These are phyloP conservation scores for Baccha elongata DNA, from an alignment of 2,888 invertebrate species.

Conservation along the genomic window DNA sequence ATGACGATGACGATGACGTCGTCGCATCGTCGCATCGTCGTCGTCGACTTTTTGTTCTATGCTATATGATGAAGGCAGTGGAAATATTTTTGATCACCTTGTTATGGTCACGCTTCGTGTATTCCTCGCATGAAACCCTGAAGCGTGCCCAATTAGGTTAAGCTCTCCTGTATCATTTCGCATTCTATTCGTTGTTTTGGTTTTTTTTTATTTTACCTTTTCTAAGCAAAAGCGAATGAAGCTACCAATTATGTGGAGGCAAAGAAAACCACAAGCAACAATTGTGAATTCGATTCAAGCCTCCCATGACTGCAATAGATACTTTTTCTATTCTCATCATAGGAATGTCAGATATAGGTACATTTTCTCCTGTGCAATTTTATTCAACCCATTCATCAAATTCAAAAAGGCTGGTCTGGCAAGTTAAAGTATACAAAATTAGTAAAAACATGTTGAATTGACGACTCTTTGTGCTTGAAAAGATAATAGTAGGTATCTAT, in stretches of 20 bases:
- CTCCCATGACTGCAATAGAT: constrained; percentile 55
- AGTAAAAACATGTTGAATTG: constrained; percentile 13
- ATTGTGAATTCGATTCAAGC: constrained; percentile 56
- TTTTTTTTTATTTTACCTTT: constrained; percentile 23
- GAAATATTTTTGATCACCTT: constrained; percentile 73
- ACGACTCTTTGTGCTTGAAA: not conserved
- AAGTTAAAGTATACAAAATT: constrained; percentile 8
- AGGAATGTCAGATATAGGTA: constrained; percentile 34
- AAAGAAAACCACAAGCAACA: constrained; percentile 52
- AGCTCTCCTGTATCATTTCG: constrained; percentile 70
- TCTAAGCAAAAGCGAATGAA: constrained; percentile 36
- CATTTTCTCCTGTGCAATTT: constrained; percentile 36
- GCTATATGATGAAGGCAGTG: constrained; percentile 17
- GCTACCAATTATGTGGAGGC: constrained; percentile 62
- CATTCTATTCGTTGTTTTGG: constrained; percentile 53
- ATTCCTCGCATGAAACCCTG: constrained; percentile 75
- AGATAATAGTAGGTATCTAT: no score
- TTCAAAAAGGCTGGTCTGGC: constrained; percentile 17
- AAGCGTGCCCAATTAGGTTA: constrained; percentile 76
- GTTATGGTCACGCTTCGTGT: constrained; percentile 75
- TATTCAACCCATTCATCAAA: constrained; percentile 56
- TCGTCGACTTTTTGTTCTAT: constrained; percentile 31
- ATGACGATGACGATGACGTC: constrained; percentile 19
- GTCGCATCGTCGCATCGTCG: not conserved
- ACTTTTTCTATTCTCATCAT: constrained; percentile 14